phyloP scores from a whole-genome alignment of 2,113 vertebrate species.

The Saccopteryx bilineata region DNA sequence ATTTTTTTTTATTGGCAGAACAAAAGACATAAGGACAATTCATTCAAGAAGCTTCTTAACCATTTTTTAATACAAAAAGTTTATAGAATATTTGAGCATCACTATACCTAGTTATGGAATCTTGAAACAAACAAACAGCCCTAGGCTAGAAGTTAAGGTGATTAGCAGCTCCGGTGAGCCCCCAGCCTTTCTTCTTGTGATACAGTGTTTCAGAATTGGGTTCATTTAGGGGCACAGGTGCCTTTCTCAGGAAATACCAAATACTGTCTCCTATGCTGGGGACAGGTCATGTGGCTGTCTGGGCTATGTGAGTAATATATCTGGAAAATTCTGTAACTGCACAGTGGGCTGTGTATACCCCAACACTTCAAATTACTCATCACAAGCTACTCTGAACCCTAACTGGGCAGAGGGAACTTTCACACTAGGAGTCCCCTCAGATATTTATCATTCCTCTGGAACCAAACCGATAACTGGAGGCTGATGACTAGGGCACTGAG shows the following conservation, averaged over 20 bases:
- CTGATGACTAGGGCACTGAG: not conserved
- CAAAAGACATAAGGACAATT: not conserved
- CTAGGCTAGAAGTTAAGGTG: constrained; percentile 9
- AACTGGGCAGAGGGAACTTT: not conserved
- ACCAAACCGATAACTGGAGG: not conserved
- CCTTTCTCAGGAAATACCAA: constrained; percentile 8
- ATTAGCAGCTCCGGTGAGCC: not conserved
- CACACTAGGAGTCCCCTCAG: not conserved
- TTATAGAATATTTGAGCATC: not conserved
- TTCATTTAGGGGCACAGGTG: not conserved
- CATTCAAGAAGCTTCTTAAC: constrained; percentile 29
- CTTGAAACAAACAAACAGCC: constrained; percentile 5
- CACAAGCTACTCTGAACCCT: not conserved
- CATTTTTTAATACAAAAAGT: constrained; percentile 37
- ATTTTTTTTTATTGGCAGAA: not conserved
- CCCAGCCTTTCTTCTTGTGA: not conserved
- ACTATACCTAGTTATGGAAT: not conserved
- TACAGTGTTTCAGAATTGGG: not conserved
- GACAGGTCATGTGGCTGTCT: not conserved
- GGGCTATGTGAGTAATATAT: not conserved
- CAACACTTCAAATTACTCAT: constrained; percentile 5
- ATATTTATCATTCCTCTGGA: not conserved
- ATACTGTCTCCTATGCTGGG: not conserved
- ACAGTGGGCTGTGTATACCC: not conserved
- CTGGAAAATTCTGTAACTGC: not conserved